Conservation (phyloP, 2,797 vertebrate species). For the Sus cebifrons region DNA sequence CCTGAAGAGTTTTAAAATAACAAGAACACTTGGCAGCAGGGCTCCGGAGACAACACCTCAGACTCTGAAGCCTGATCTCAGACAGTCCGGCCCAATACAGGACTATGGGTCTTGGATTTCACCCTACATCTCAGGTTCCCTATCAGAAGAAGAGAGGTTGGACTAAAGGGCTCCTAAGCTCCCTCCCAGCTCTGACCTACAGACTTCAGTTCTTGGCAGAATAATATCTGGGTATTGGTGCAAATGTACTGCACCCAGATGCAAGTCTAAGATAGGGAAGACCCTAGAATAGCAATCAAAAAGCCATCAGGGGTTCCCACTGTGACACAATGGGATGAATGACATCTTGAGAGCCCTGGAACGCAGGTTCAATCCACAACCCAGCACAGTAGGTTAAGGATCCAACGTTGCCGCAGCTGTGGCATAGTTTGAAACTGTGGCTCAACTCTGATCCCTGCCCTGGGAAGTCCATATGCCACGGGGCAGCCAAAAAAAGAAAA, state of each 20-base stretch:
- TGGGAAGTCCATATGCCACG: too few relatives aligned
- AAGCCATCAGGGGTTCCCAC: not conserved
- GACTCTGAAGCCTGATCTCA: slow-evolving; percentile 12
- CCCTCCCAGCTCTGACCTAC: slow-evolving; percentile 53
- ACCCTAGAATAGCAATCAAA: slow-evolving; percentile 50
- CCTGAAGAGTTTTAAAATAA: slow-evolving; percentile 51
- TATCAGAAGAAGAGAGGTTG: slow-evolving; percentile 62
- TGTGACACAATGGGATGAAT: too few relatives aligned
- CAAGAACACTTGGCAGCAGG: not conserved
- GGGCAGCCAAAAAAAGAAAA: too few relatives aligned
- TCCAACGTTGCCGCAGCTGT: too few relatives aligned
- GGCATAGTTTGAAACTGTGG: too few relatives aligned
- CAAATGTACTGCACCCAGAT: slow-evolving; percentile 17
- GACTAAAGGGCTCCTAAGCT: slow-evolving; percentile 17
- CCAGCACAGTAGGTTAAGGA: too few relatives aligned
- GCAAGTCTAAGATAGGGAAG: not conserved
- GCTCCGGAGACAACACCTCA: not conserved
- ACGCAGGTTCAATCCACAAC: too few relatives aligned
- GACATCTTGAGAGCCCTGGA: too few relatives aligned
- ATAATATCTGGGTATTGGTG: not conserved
- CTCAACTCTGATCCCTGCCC: too few relatives aligned
- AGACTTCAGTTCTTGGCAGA: slow-evolving; percentile 52
- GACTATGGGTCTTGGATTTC: slow-evolving; percentile 60
- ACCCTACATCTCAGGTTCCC: slow-evolving; percentile 68
- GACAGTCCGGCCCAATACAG: slow-evolving; percentile 49